These are phyloP conservation scores for Osedax fenrisi DNA, from an alignment of 2,888 invertebrate genomes.

Conservation along the genomic window DNA sequence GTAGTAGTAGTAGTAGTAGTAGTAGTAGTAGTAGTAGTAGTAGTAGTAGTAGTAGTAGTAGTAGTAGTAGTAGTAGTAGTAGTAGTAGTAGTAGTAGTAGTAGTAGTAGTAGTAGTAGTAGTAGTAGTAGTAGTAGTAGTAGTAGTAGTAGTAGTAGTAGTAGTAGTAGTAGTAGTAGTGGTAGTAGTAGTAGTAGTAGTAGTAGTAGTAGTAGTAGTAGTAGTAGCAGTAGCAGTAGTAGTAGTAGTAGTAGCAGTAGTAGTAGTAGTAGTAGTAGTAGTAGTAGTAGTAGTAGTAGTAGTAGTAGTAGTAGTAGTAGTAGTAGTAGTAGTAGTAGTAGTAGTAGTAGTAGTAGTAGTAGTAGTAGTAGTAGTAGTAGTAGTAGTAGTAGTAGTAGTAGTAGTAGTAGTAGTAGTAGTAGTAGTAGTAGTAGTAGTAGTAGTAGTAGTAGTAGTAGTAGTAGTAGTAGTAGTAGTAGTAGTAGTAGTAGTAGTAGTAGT, in stretches of 20 bases:
- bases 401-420: slow-evolving; percentile 9
- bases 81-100: slow-evolving; percentile 8
- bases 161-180: not conserved
- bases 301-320: not conserved
- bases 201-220: not conserved
- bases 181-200: not conserved
- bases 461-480: slow-evolving; percentile 10
- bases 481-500: slow-evolving; percentile 16
- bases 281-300: not conserved
- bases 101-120: slow-evolving; percentile 6
- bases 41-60: not conserved
- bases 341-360: slow-evolving; percentile 12
- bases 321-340: slow-evolving; percentile 14
- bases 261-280: not conserved
- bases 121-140: slow-evolving; percentile 6
- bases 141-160: slow-evolving; percentile 8
- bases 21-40: not conserved
- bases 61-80: not conserved
- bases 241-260: not conserved
- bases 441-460: slow-evolving; percentile 12
- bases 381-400: slow-evolving; percentile 12
- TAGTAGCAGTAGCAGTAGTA: not conserved
- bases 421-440: slow-evolving; percentile 16
- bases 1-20: not conserved
- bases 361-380: slow-evolving; percentile 14